Evolutionary conservation across 1,140 invertebrate genomes (phyloP), one percentile per base, ranked within the genome.

Genomic region (Bombus affinis): DNA sequence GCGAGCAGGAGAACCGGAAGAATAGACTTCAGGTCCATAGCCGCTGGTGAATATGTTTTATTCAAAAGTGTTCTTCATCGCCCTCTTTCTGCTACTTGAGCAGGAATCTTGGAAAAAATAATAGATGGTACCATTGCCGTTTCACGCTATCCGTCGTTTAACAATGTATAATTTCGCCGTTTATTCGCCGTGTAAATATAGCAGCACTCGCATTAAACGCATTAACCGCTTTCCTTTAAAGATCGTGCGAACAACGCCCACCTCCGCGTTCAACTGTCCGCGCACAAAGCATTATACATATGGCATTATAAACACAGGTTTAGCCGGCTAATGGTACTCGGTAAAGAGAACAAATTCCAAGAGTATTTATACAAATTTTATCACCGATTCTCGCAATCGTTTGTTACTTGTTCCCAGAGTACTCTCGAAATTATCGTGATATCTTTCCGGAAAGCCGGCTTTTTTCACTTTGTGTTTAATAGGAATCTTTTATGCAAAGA

Each of bases 141-240:
- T 86, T 85, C 81, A 80, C 68, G 47, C 77, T 80, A 81, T 82
- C 86, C 81, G 83, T 88, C 86, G 86, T 88, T 89, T 89, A 91
- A 89, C 90, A 89, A 89, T 88, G 90, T 91, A 91, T 91, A 91
- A 91, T 91, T 91, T 85, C 75, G 83, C 81, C 90, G 90, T 91
- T 91, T 86, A 89, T 91, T 91, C 82, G 47, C 77, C 68, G 80
- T 68, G 86, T 75, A 70, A 89, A 90, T 81, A 72, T 44, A 59
- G 75, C 47, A 59, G 71, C 47, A 68, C 28, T 59, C 18, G 53
- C 47, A 79, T 86, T 89, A 89, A 89, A 35, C 74, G n/a, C 22
- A 39, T 59, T 37, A 86, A 25, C n/a, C 47, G 84, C 37, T 89
- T 77, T 81, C 53, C 53, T 75, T 89, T 86, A 70, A 74, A 68